Percentiles rank a stretch among this genome's conserved stretches.
Conservation (phyloP, 2,113 vertebrate genomes). For the Chloroceryle aenea region DNA sequence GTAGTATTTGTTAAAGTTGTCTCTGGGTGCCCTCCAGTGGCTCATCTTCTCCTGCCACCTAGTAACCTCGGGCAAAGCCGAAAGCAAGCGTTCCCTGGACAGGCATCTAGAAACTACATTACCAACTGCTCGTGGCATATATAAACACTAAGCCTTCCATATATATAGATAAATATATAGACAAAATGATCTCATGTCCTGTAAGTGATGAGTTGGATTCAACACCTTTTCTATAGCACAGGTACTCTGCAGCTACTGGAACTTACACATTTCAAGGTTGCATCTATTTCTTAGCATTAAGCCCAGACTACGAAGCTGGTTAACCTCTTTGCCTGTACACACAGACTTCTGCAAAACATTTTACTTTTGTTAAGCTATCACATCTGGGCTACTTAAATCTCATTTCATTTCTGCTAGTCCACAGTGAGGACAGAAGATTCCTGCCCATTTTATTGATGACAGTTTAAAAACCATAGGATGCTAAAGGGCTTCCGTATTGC, state of each 20-base stretch:
- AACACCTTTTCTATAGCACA: neutral
- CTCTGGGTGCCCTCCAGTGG: slow-evolving; percentile 5
- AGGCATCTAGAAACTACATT: neutral
- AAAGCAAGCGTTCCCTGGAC: neutral
- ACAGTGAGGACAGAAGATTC: neutral
- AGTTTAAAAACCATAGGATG: neutral
- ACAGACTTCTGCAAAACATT: neutral
- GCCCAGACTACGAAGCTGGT: neutral
- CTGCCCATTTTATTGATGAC: neutral
- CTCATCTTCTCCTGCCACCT: neutral
- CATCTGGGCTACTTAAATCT: neutral
- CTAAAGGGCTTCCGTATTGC: neutral
- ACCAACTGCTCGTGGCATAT: fast-evolving
- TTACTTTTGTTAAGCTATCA: neutral
- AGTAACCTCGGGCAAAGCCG: fast-evolving
- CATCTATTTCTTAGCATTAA: neutral
- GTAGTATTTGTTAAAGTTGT: neutral
- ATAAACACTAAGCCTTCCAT: neutral
- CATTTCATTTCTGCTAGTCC: neutral
- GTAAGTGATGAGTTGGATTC: neutral
- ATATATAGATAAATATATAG: neutral
- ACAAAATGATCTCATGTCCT: fast-evolving
- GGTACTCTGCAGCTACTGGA: neutral
- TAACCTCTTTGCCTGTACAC: neutral
- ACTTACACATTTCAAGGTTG: neutral